phyloP scores from a whole-genome alignment of 2,113 vertebrate species.

The Centropristis striata region DNA sequence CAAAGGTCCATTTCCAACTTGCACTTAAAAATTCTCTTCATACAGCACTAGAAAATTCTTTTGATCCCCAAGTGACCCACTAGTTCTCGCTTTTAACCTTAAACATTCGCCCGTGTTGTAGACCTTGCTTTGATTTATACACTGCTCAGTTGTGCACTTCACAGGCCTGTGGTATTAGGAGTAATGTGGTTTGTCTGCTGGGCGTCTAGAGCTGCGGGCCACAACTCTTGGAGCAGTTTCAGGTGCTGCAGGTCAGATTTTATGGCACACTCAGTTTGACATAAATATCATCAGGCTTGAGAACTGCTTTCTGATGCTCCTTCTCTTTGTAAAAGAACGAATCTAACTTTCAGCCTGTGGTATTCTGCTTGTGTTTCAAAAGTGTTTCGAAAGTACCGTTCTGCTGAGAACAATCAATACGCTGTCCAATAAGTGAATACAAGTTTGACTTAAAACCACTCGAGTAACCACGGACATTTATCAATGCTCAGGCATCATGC shows the following conservation, averaged over 20 bases:
- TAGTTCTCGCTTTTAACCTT: slow-evolving; percentile 55
- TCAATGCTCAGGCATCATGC: neutral
- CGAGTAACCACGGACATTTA: neutral
- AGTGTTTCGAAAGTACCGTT: neutral
- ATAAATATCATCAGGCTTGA: slow-evolving; percentile 34
- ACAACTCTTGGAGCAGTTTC: slow-evolving; percentile 13
- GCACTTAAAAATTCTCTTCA: slow-evolving; percentile 59
- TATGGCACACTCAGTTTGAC: slow-evolving; percentile 24
- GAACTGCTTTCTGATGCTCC: neutral
- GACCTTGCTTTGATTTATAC: slow-evolving; percentile 60
- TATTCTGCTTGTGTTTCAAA: neutral
- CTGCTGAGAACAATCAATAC: slow-evolving; percentile 7
- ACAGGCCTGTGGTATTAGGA: slow-evolving; percentile 43
- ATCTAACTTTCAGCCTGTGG: neutral
- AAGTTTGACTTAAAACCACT: neutral
- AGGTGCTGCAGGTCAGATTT: slow-evolving; percentile 13
- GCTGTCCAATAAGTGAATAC: neutral
- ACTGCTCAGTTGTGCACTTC: slow-evolving; percentile 5
- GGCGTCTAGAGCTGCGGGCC: neutral
- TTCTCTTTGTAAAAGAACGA: neutral
- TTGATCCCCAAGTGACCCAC: slow-evolving; percentile 58
- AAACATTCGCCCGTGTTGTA: slow-evolving; percentile 35
- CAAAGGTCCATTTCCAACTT: slow-evolving; percentile 62
- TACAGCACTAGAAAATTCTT: slow-evolving; percentile 44
- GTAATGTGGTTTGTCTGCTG: slow-evolving; percentile 28